A percentile compares a stretch with the other conserved stretches of the same genome.
phyloP scores from a whole-genome alignment of 2,888 invertebrate species.

The Agrilus biguttatus region DNA sequence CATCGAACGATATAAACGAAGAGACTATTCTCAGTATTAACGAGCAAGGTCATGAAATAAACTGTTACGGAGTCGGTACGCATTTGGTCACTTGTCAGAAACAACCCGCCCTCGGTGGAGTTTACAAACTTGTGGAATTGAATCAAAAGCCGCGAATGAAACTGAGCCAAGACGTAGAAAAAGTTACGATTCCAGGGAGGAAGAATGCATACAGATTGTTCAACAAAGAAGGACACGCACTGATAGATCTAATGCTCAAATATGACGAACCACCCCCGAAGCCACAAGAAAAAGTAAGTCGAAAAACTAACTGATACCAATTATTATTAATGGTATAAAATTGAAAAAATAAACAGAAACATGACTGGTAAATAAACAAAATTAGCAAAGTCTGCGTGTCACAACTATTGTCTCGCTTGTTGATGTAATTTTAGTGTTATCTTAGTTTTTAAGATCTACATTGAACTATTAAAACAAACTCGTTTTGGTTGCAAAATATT shows the following conservation, averaged over 20 bases:
- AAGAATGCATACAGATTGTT: constrained; percentile 68
- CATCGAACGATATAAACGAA: constrained; percentile 97
- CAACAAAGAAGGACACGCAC: constrained; percentile 65
- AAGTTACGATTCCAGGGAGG: constrained; percentile 92
- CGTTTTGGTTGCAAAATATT: too few relatives aligned
- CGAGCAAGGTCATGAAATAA: constrained; percentile 91
- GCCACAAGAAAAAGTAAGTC: constrained; percentile 50
- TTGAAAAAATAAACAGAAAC: too few relatives aligned
- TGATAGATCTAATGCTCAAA: constrained; percentile 80
- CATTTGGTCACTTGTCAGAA: constrained; percentile 97
- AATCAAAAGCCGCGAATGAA: constrained; percentile 85
- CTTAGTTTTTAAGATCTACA: too few relatives aligned
- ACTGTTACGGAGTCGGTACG: constrained; percentile 93
- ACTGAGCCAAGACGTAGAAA: constrained; percentile 90
- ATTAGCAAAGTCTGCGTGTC: too few relatives aligned
- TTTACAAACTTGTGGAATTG: constrained; percentile 93
- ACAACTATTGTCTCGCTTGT: too few relatives aligned
- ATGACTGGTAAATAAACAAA: too few relatives aligned
- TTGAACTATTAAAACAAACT: too few relatives aligned
- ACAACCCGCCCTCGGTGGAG: constrained; percentile 94
- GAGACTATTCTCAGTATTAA: constrained; percentile 94
- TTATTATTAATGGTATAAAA: too few relatives aligned
- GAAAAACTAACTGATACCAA: too few relatives aligned
- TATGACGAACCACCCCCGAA: constrained; percentile 63
- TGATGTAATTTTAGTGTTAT: too few relatives aligned